Conservation (phyloP, 2,888 invertebrate genomes). For the Pseudococcus viburni region DNA sequence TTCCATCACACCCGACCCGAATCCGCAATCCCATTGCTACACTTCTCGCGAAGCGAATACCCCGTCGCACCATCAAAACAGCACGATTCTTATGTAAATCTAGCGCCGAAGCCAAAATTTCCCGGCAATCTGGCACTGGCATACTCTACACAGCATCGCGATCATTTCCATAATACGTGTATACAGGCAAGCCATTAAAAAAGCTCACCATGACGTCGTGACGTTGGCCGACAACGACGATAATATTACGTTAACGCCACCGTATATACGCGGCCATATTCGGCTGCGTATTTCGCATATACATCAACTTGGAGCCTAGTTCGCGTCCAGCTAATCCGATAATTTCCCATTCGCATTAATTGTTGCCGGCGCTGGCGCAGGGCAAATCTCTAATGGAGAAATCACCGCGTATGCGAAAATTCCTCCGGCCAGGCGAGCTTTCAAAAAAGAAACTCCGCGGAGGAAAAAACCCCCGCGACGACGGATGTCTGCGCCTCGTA, state of each 20-base stretch:
- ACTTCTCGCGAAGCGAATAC: too few relatives aligned
- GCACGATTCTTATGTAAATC: slow-evolving; percentile 44
- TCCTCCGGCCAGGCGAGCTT: background rate
- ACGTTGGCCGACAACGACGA: background rate
- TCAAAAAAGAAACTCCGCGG: background rate
- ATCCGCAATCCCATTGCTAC: too few relatives aligned
- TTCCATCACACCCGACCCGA: background rate
- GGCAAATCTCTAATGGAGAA: slow-evolving; percentile 35
- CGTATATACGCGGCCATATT: background rate
- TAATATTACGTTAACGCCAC: background rate
- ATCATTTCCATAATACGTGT: slow-evolving; percentile 31
- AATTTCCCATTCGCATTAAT: slow-evolving; percentile 55
- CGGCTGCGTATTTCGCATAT: background rate
- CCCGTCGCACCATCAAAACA: background rate
- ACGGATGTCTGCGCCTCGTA: background rate
- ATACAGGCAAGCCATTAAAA: slow-evolving; percentile 12
- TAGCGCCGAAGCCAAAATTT: background rate
- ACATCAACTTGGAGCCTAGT: background rate
- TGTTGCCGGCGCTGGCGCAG: background rate
- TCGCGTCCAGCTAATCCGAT: slow-evolving; percentile 37
- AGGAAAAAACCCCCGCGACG: slow-evolving; percentile 37
- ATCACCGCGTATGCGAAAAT: background rate
- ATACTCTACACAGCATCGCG: background rate
- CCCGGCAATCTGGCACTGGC: slow-evolving; percentile 5
- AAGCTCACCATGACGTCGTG: slow-evolving; percentile 36